Base-by-base conservation (phyloP, 2,888 invertebrate species). In the Apamea sordens region DNA sequence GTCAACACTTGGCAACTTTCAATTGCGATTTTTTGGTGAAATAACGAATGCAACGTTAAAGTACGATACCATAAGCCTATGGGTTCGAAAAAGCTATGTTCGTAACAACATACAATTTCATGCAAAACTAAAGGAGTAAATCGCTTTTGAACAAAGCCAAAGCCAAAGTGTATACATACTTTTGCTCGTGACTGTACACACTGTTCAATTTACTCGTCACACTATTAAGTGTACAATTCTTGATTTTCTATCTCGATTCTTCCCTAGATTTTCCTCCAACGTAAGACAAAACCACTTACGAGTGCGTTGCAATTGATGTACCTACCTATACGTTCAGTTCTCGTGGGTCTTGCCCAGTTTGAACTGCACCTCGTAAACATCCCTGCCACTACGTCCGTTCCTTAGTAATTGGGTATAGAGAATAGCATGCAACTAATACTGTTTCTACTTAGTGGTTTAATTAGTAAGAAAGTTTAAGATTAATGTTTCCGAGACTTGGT, bases 381-480 rank as follows among this genome's bases (percentile, higher is more conserved):
- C 21, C 15, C 10, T 53, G n/a, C 41, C 21, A 24, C n/a, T 32
- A 15, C 18, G 18, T 28, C 32, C 24, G 41, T 28, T 82, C n/a
- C 24, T 18, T 18, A 50, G 59, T 72, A 73, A 79, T 61, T 73
- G 74, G 50, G 61, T 81, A 81, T 21, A 10, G 4, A 76, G 63
- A 79, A 79, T n/a, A 71, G 61, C 53, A 64, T 67, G 21, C 24
- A 67, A 84, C 70, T 41, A 67, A 67, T 61, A 53, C 59, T 32
- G 13, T 59, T 70, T 65, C 64, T 61, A 63, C 71, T 79, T 63
- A 84, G 81, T 79, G 67, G 84, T 82, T 82, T 79, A 84, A 82
- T 82, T 82, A 84, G 71, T 81, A 84, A 70, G 84, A 82, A 84
- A 82, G 79, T 84, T 79, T 28, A 53, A 79, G 70, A 71, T 68